Evolutionary conservation across 2,888 invertebrate species (phyloP).

Genomic region (Protophormia terraenovae): DNA sequence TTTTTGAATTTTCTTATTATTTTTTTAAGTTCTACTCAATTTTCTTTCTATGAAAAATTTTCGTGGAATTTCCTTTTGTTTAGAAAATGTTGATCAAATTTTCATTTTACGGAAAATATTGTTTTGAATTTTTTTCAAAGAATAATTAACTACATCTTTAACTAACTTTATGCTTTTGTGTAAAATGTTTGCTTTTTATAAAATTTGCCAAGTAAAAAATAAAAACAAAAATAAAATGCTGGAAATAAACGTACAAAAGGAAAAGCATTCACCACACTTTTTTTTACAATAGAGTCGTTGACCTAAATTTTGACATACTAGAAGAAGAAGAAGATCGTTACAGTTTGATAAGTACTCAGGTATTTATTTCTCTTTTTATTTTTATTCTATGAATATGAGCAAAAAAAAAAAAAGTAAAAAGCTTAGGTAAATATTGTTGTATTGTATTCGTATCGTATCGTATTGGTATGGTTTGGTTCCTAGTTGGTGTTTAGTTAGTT

Average conservation of each 20-base stretch:
- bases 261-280: conserved; percentile 39
- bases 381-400: not conserved
- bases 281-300: conserved; percentile 55
- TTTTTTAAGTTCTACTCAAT: too few relatives aligned
- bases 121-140: too few relatives aligned
- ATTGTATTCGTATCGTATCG: not conserved
- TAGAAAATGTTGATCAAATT: too few relatives aligned
- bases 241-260: not conserved
- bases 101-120: too few relatives aligned
- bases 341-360: conserved; percentile 62
- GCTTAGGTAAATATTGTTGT: conserved; percentile 37
- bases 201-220: conserved; percentile 38
- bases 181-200: conserved; percentile 29
- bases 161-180: not conserved
- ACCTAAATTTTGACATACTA: conserved; percentile 64
- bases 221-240: conserved; percentile 21
- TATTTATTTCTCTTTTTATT: conserved; percentile 25
- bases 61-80: too few relatives aligned
- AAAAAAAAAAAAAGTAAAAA: conserved; percentile 13
- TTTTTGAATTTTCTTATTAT: too few relatives aligned
- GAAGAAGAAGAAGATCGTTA: conserved; percentile 66
- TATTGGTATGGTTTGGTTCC: not conserved
- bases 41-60: too few relatives aligned
- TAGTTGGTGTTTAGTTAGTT: not conserved
- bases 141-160: too few relatives aligned